A percentile compares a stretch with the other conserved stretches of the same genome.
Conservation (phyloP, 2,113 vertebrate species). For the Oreochromis niloticus region DNA sequence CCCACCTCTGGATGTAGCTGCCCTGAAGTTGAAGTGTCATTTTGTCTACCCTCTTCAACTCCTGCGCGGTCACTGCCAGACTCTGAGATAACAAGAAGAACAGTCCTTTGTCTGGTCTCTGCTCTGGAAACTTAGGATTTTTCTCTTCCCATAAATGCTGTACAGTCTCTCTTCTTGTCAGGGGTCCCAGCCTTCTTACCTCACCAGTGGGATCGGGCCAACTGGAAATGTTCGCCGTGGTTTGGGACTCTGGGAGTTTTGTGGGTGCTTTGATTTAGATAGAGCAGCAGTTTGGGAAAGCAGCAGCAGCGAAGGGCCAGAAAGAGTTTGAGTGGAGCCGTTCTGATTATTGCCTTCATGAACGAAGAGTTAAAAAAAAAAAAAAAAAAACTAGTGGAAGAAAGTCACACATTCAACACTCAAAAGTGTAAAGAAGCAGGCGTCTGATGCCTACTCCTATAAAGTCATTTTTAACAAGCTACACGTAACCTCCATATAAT, state of each 20-base stretch:
- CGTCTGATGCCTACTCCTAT: not conserved
- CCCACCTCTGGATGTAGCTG: not conserved
- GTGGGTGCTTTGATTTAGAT: conserved; percentile 66
- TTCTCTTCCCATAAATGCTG: conserved; percentile 39
- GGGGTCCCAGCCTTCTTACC: conserved; percentile 62
- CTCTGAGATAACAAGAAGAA: conserved; percentile 8
- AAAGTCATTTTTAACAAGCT: conserved; percentile 1
- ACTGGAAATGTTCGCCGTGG: conserved; percentile 71
- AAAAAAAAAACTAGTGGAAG: not conserved
- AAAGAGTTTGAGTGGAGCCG: not conserved
- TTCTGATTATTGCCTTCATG: conserved; percentile 28
- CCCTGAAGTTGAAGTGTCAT: not conserved
- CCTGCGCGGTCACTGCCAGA: not conserved
- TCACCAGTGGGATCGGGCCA: conserved; percentile 64
- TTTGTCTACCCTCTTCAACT: not conserved
- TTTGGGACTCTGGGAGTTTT: conserved; percentile 57
- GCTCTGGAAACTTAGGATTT: conserved; percentile 24
- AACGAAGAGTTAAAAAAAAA: not conserved
- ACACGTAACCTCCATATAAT: conserved; percentile 3
- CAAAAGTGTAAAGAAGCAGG: not conserved
- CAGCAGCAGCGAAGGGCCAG: not conserved
- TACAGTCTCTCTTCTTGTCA: conserved; percentile 48
- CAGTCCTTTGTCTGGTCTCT: conserved; percentile 37
- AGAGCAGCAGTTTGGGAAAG: conserved; percentile 50
- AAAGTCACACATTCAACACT: not conserved